Conservation (phyloP, 2,113 vertebrate genomes). For the Columbina picui region DNA sequence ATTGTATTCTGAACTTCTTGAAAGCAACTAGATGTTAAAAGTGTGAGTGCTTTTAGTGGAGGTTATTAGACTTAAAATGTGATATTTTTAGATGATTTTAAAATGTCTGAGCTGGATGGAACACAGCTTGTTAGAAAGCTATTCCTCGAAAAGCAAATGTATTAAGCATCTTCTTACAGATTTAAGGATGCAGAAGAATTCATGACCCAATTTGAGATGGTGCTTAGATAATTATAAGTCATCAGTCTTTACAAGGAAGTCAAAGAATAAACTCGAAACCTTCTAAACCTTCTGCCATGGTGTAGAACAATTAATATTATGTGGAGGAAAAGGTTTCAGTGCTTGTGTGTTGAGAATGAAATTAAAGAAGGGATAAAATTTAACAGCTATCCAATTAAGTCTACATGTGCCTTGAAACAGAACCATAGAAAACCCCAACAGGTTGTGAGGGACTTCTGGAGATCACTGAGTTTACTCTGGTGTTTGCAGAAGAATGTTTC, state of each 20-base stretch:
- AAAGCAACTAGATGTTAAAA: not conserved
- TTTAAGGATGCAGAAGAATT: not conserved
- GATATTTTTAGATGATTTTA: not conserved
- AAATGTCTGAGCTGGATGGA: not conserved
- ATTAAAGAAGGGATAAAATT: not conserved
- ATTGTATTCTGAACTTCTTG: not conserved
- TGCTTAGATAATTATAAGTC: not conserved
- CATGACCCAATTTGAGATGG: not conserved
- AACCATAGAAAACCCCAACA: not conserved
- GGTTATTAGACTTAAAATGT: not conserved
- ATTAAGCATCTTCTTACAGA: not conserved
- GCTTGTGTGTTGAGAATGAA: not conserved
- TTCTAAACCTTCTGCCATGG: not conserved
- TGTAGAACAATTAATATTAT: not conserved
- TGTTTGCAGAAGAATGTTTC: not conserved
- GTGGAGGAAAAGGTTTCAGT: not conserved
- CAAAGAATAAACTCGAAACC: not conserved
- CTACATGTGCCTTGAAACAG: not conserved
- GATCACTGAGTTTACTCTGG: not conserved
- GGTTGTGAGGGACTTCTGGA: not conserved
- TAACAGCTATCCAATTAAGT: not conserved
- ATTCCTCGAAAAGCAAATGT: not conserved
- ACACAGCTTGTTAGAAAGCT: not conserved
- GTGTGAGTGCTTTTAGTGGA: not conserved
- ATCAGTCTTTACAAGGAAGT: not conserved